Base-by-base conservation (phyloP, 2,888 invertebrate genomes). In the Caprella mutica region DNA sequence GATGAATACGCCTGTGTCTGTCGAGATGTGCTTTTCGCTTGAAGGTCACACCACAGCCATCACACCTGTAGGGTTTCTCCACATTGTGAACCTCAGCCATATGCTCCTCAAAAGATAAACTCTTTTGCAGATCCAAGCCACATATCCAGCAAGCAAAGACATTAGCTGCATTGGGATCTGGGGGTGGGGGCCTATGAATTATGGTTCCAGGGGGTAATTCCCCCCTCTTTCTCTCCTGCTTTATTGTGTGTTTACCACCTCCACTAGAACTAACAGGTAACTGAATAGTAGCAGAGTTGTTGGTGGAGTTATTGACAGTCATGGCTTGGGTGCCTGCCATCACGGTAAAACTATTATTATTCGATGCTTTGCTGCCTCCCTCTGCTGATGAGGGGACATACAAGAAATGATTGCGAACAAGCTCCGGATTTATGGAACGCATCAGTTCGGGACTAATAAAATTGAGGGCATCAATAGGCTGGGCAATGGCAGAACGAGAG, bases 31-130 rank as follows among this genome's bases (percentile, higher is more conserved):
- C 67, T 53, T 67, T 67, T 9, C 67, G 81, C 71, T 89, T 89
- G 9, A 89, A 73, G 0, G 88, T 88, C 26, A 88, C 88, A 68
- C 85, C 86, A 71, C 89, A 89, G 56, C 89, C 87, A 73, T 89
- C 88, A 72, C 89, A 89, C 60, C 88, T 85, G 69, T 87, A 89
- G 69, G 86, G 75, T 70, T 86, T 75, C 71, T 86, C 86, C 61
- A 86, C 85, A 75, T 87, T 86, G 72, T 64, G 63, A 39, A 89
- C 65, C 33, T 65, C 61, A 42, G 60, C 58, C 61, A 65, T 60
- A 44, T 66, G 66, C 27, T 63, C 65, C 68, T 89, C 86, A n/a
- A 55, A 86, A 73, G 67, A 84, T 77, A 65, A 84, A 84, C 70
- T 85, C 85, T 68, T 85, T 84, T 64, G 63, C 52, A 64, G 50